Percentiles rank a stretch among this genome's conserved stretches.
Evolutionary conservation across 2,888 invertebrate species (phyloP).

Genomic region (Ischnura elegans): DNA sequence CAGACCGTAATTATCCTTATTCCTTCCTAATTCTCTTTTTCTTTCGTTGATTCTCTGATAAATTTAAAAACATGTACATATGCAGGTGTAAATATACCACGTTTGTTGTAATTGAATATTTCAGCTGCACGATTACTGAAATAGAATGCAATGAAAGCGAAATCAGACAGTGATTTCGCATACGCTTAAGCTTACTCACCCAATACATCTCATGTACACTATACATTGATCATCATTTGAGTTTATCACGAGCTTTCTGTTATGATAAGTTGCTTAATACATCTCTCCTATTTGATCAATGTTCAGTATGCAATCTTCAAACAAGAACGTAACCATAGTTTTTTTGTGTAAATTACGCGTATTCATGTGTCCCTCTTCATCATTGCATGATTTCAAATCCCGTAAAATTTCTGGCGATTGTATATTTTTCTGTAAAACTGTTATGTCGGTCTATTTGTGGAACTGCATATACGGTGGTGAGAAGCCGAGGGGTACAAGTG

Average conservation of each 20-base stretch:
- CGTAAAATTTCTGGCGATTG: too few relatives aligned
- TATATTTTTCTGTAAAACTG: too few relatives aligned
- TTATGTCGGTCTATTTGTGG: too few relatives aligned
- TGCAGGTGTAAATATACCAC: constrained; percentile 12
- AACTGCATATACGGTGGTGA: too few relatives aligned
- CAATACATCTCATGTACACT: not conserved
- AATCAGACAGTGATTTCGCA: not conserved
- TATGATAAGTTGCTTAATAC: not conserved
- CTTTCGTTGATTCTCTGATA: not conserved
- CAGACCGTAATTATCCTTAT: not conserved
- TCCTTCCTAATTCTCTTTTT: not conserved
- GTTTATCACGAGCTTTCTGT: not conserved
- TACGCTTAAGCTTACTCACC: not conserved
- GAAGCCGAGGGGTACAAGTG: too few relatives aligned
- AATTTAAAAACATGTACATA: too few relatives aligned
- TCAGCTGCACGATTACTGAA: not conserved
- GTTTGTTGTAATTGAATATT: not conserved
- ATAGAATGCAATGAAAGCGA: not conserved
- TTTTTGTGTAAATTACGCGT: too few relatives aligned
- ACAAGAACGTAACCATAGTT: too few relatives aligned
- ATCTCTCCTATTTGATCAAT: too few relatives aligned
- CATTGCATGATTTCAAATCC: too few relatives aligned
- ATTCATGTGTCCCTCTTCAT: too few relatives aligned
- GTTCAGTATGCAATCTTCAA: too few relatives aligned
- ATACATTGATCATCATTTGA: not conserved